Evolutionary conservation across 2,797 vertebrate species (phyloP).

Genomic region (Sebastes goodei): DNA sequence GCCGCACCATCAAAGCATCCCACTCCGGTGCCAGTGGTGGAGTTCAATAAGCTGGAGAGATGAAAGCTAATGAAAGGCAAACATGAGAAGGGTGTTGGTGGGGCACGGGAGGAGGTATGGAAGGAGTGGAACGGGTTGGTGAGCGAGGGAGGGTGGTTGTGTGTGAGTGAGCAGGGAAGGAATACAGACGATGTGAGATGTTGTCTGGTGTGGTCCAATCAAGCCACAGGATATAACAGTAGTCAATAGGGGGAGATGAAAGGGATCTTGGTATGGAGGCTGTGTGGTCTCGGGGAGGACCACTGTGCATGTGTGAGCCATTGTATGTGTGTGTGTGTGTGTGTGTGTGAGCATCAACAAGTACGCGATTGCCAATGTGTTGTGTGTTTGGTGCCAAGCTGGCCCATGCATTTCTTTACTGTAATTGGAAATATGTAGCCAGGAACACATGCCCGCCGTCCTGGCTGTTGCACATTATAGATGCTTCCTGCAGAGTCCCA

Average conservation of each 20-base stretch:
- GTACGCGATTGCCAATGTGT: constrained; percentile 56
- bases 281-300: constrained; percentile 67
- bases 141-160: background rate
- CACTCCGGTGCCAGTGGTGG: constrained; percentile 78
- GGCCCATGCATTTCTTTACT: constrained; percentile 31
- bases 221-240: constrained; percentile 76
- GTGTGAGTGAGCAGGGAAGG: constrained; percentile 29
- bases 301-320: constrained; percentile 42
- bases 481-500: constrained; percentile 54
- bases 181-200: constrained; percentile 60
- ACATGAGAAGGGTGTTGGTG: constrained; percentile 70
- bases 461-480: constrained; percentile 43
- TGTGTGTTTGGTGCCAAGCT: constrained; percentile 36
- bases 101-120: constrained; percentile 42
- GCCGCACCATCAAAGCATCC: constrained; percentile 79
- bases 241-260: constrained; percentile 81
- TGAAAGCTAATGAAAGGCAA: constrained; percentile 88
- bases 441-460: constrained; percentile 39
- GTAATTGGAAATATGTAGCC: constrained; percentile 38
- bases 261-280: constrained; percentile 68
- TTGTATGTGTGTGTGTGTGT: constrained; percentile 37
- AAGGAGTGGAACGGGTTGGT: constrained; percentile 16
- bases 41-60: constrained; percentile 84
- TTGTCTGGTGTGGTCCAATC: constrained; percentile 79
- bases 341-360: constrained; percentile 3